A percentile compares a stretch with the other conserved stretches of the same genome.
Evolutionary conservation across 2,113 vertebrate genomes (phyloP).

Genomic region (Anhinga anhinga): DNA sequence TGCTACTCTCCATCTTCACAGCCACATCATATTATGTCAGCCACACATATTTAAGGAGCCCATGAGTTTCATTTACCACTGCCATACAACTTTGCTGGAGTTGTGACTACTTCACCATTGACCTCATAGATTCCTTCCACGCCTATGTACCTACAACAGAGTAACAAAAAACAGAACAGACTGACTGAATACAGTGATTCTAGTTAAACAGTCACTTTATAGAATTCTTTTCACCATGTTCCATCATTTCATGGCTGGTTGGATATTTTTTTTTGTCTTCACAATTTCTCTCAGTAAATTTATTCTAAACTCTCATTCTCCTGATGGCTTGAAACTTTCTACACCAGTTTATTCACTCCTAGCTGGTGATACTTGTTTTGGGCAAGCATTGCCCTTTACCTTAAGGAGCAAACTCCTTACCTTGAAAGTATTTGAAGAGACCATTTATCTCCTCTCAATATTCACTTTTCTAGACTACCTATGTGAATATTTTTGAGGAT

Average conservation of each 20-base stretch:
- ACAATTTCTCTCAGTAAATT: neutral
- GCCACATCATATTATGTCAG: no score
- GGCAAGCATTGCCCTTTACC: neutral
- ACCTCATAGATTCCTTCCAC: neutral
- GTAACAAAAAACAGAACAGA: neutral
- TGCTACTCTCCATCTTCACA: neutral
- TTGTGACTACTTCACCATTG: neutral
- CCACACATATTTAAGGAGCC: neutral
- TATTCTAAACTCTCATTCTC: neutral
- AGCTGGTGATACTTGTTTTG: neutral
- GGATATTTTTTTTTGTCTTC: neutral
- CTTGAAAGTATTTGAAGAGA: neutral
- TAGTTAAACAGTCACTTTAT: neutral
- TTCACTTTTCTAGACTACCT: neutral
- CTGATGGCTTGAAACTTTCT: neutral
- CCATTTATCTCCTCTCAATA: neutral
- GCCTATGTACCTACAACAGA: neutral
- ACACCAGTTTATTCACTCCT: neutral
- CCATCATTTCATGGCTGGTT: neutral
- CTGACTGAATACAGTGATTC: neutral
- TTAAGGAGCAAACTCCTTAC: neutral
- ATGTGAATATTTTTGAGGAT: neutral
- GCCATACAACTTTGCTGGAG: neutral
- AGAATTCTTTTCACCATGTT: neutral
- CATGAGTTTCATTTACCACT: neutral